Conservation (phyloP, 2,797 vertebrate genomes). For the Pseudochaenichthys georgianus region DNA sequence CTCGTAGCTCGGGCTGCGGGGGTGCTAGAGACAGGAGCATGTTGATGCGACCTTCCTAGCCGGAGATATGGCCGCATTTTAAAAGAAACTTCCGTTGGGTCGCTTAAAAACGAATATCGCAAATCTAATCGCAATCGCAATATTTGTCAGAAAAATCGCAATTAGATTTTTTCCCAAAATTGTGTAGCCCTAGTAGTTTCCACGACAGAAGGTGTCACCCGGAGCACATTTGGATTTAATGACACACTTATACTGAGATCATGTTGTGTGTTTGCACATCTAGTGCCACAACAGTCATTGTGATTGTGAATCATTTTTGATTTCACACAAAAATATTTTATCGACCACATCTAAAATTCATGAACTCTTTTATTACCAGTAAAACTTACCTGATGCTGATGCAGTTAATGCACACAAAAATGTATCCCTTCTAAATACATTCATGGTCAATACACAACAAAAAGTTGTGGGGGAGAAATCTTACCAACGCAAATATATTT, state of each 20-base stretch:
- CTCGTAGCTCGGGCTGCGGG: too few relatives aligned
- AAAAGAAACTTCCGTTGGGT: too few relatives aligned
- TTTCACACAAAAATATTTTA: constrained; percentile 35
- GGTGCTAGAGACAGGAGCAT: too few relatives aligned
- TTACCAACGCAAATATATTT: not conserved
- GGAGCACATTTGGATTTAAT: too few relatives aligned
- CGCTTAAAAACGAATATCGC: too few relatives aligned
- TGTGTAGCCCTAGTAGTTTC: too few relatives aligned
- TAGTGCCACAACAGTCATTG: constrained; percentile 11
- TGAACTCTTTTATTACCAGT: constrained; percentile 25
- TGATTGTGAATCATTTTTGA: constrained; percentile 38
- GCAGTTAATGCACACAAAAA: not conserved
- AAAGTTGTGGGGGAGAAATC: not conserved
- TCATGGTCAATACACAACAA: not conserved
- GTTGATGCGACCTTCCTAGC: too few relatives aligned
- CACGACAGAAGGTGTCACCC: too few relatives aligned
- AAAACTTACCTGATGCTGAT: constrained; percentile 22
- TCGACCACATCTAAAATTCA: constrained; percentile 42
- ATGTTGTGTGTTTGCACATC: constrained; percentile 29
- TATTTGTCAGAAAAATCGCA: too few relatives aligned
- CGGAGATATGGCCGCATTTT: too few relatives aligned
- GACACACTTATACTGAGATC: not conserved
- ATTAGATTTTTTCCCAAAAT: too few relatives aligned
- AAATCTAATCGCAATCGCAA: too few relatives aligned
- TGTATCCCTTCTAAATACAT: not conserved